Evolutionary conservation across 2,113 vertebrate species (phyloP).

Genomic region (Marmota monax): DNA sequence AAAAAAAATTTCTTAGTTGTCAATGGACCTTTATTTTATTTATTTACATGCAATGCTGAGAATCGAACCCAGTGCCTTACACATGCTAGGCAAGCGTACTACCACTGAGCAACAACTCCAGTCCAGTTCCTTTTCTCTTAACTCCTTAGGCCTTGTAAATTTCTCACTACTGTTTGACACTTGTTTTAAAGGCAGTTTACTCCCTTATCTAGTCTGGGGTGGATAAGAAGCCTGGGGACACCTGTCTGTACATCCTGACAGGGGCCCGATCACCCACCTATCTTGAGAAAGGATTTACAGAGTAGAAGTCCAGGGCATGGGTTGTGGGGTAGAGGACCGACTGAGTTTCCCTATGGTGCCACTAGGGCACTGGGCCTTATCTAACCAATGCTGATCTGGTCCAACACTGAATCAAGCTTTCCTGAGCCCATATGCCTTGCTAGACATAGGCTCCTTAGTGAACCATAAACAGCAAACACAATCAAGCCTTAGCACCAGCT

Average conservation of each 20-base stretch:
- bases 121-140: not conserved
- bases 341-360: not conserved
- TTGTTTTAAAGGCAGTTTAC: not conserved
- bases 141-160: not conserved
- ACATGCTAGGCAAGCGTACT: too few species aligned
- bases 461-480: not conserved
- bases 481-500: not conserved
- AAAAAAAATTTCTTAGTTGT: too few species aligned
- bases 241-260: not conserved
- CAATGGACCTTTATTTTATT: too few species aligned
- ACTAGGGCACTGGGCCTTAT: not conserved
- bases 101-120: too few species aligned
- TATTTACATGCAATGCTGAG: too few species aligned
- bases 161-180: not conserved
- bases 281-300: conserved; percentile 12
- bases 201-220: not conserved
- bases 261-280: not conserved
- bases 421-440: not conserved
- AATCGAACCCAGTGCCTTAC: too few species aligned
- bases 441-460: not conserved
- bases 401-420: not conserved
- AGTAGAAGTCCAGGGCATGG: not conserved
- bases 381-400: not conserved
- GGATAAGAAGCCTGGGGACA: not conserved
- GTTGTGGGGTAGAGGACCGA: not conserved